Evolutionary conservation across 2,797 vertebrate genomes (phyloP).

Genomic region (Calcarius lapponicus): DNA sequence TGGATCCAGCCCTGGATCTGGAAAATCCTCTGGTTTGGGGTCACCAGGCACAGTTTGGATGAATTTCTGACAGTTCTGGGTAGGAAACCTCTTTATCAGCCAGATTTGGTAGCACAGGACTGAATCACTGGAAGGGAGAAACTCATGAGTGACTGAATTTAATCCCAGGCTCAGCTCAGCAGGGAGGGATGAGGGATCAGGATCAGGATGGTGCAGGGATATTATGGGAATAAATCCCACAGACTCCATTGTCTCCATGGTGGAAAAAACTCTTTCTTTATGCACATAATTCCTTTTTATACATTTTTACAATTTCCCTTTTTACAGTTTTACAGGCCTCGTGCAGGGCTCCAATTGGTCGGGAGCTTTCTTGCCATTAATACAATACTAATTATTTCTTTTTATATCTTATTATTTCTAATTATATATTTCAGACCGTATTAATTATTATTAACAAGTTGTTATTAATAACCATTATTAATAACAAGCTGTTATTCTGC

Average conservation of each 20-base stretch:
- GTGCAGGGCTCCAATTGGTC: accelerated
- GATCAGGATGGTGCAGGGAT: not conserved
- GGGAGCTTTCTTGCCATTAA: not conserved
- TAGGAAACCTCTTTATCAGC: not conserved
- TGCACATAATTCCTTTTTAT: not conserved
- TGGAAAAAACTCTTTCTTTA: not conserved
- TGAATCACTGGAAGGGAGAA: not conserved
- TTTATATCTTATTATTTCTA: too few species aligned
- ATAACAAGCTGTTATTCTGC: not conserved
- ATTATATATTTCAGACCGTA: too few species aligned
- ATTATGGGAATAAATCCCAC: not conserved
- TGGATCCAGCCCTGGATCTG: not conserved
- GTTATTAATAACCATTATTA: not conserved
- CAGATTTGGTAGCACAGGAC: not conserved
- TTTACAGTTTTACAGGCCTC: not conserved
- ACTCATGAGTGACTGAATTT: not conserved
- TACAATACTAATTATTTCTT: too few species aligned
- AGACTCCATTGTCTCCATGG: not conserved
- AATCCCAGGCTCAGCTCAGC: not conserved
- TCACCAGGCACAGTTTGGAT: accelerated
- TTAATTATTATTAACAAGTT: not conserved
- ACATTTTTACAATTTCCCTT: not conserved
- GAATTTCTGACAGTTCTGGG: not conserved
- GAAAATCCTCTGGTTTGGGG: not conserved
- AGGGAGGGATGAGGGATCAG: not conserved